A percentile compares a stretch with the other conserved stretches of the same genome.
Conservation (phyloP, 2,888 invertebrate genomes). For the Chouioia cunea region DNA sequence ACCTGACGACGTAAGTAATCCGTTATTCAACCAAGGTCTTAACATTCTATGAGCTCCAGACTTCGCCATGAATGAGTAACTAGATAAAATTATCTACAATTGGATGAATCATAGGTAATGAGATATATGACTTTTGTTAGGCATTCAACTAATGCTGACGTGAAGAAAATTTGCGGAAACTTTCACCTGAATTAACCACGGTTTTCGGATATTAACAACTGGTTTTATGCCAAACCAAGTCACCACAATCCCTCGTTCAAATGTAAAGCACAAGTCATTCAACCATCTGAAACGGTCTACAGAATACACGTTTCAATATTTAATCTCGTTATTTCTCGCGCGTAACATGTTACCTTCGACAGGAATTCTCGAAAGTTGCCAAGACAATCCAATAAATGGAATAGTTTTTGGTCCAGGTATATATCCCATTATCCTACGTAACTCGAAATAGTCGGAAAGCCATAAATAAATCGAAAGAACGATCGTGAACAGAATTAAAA, state of each 20-base stretch:
- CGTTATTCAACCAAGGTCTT: too few species aligned
- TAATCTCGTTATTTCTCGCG: too few species aligned
- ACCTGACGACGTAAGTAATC: too few species aligned
- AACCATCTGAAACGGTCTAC: constrained; percentile 54
- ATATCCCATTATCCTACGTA: constrained; percentile 44
- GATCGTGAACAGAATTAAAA: constrained; percentile 14
- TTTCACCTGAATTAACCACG: constrained; percentile 56
- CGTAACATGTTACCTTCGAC: constrained; percentile 47
- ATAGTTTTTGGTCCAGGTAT: constrained; percentile 53
- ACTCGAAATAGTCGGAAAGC: constrained; percentile 43
- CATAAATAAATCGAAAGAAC: constrained; percentile 18
- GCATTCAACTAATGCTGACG: not conserved
- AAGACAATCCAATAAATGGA: constrained; percentile 51
- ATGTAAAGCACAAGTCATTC: constrained; percentile 46
- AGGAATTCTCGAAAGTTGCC: constrained; percentile 41
- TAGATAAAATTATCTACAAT: constrained; percentile 14
- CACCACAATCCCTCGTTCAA: constrained; percentile 52
- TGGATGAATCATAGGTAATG: too few species aligned
- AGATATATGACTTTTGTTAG: not conserved
- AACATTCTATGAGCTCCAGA: too few species aligned
- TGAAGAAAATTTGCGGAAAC: not conserved
- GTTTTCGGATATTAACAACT: constrained; percentile 52
- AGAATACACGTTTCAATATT: not conserved
- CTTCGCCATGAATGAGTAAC: too few species aligned
- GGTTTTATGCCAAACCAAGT: constrained; percentile 50